Evolutionary conservation across 2,888 invertebrate genomes (phyloP).

Genomic region (Ochropleura leucogaster): DNA sequence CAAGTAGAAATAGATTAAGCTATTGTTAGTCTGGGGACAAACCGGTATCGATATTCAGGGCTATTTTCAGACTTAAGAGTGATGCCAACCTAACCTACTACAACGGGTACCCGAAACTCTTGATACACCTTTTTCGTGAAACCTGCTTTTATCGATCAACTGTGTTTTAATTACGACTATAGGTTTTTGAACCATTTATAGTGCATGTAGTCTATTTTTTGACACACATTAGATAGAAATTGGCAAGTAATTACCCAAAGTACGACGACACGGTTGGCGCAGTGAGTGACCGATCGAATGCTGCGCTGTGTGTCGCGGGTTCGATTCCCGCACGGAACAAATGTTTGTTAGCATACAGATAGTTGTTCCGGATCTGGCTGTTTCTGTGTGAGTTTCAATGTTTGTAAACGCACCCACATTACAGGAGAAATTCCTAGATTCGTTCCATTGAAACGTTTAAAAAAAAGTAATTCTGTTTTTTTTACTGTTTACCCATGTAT

Average conservation of each 20-base stretch:
- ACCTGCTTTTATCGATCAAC: slow-evolving; percentile 9
- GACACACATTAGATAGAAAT: too few species aligned
- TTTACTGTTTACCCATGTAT: not conserved
- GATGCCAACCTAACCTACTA: slow-evolving; percentile 18
- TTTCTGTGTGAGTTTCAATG: too few species aligned
- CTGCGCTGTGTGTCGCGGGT: too few species aligned
- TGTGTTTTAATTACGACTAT: slow-evolving; percentile 11
- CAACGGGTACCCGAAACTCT: not conserved
- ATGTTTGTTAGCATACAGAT: too few species aligned
- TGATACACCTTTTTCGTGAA: slow-evolving; percentile 26
- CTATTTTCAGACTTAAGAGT: slow-evolving; percentile 35
- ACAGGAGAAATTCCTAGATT: too few species aligned
- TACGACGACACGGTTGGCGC: too few species aligned
- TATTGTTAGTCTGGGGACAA: slow-evolving; percentile 40
- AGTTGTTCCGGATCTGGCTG: too few species aligned
- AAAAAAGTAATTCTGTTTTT: not conserved
- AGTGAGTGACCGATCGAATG: too few species aligned
- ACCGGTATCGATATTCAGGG: slow-evolving; percentile 37
- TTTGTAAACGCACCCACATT: too few species aligned
- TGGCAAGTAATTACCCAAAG: too few species aligned
- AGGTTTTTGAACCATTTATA: slow-evolving; percentile 1
- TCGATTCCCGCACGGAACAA: too few species aligned
- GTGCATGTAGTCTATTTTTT: not conserved
- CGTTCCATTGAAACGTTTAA: too few species aligned
- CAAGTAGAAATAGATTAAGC: slow-evolving; percentile 39